Percentiles rank a stretch among this genome's conserved stretches.
phyloP scores from a whole-genome alignment of 2,888 invertebrate species.

The Diaprepes abbreviatus region DNA sequence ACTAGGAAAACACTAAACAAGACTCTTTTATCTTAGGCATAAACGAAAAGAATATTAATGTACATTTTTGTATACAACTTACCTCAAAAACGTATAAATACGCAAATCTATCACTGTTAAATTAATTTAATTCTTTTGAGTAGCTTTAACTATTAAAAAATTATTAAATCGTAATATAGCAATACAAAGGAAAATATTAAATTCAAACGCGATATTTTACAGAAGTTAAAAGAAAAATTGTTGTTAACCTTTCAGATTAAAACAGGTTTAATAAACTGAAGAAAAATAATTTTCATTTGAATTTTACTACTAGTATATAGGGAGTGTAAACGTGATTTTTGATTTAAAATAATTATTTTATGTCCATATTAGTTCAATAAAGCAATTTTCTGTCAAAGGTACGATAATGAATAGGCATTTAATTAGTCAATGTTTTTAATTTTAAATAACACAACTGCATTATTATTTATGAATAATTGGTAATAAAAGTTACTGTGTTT shows the following conservation, averaged over 20 bases:
- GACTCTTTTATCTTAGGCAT: too few species aligned
- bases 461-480: background rate
- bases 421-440: background rate
- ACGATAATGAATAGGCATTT: constrained; percentile 22
- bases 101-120: too few species aligned
- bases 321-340: constrained; percentile 44
- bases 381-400: constrained; percentile 15
- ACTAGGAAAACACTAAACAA: too few species aligned
- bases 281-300: constrained; percentile 27
- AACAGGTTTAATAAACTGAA: constrained; percentile 9
- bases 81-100: too few species aligned
- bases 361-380: constrained; percentile 29
- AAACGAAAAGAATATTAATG: too few species aligned
- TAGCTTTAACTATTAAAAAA: too few species aligned
- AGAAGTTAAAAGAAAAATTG: background rate
- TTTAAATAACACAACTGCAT: background rate
- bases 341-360: constrained; percentile 34
- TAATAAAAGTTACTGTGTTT: background rate
- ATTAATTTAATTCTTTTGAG: too few species aligned
- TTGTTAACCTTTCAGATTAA: constrained; percentile 15
- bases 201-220: background rate
- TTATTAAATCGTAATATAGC: too few species aligned
- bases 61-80: too few species aligned
- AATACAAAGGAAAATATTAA: background rate
- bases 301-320: constrained; percentile 16